A percentile compares a stretch with the other conserved stretches of the same genome.
Evolutionary conservation across 2,888 invertebrate genomes (phyloP).

Genomic region (Ligdia adustata): DNA sequence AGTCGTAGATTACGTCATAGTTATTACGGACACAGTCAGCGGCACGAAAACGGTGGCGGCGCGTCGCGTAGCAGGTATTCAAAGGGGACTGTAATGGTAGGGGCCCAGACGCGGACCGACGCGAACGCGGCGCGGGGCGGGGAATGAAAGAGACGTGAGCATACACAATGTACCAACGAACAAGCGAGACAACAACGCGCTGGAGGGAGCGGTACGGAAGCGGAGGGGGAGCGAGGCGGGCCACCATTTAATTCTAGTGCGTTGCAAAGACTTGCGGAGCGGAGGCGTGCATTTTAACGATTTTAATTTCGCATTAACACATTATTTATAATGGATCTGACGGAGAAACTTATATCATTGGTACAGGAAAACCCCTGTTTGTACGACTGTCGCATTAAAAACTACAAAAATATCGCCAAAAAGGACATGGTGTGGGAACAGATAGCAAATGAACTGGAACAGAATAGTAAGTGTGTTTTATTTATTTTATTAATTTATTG

Average conservation of each 20-base stretch:
- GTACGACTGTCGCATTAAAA: slow-evolving; percentile 9
- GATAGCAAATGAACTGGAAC: slow-evolving; percentile 18
- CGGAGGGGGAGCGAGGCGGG: slow-evolving; percentile 9
- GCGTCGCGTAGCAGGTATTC: slow-evolving; percentile 5
- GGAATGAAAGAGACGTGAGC: background rate
- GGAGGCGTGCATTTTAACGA: slow-evolving; percentile 4
- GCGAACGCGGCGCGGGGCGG: slow-evolving; percentile 8
- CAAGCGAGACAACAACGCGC: background rate
- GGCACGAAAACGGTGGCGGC: background rate
- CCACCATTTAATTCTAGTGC: background rate
- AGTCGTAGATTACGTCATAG: background rate
- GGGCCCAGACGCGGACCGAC: background rate
- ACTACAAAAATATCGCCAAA: slow-evolving; percentile 4
- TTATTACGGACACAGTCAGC: slow-evolving; percentile 1
- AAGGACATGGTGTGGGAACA: slow-evolving; percentile 11
- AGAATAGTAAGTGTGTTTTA: slow-evolving; percentile 9
- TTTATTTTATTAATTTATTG: background rate
- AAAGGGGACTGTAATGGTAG: background rate
- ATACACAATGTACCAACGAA: background rate
- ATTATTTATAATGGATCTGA: slow-evolving; percentile 3
- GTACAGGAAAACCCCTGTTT: slow-evolving; percentile 16
- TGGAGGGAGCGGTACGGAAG: slow-evolving; percentile 1
- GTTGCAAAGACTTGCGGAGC: slow-evolving; percentile 7
- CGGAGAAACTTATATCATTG: slow-evolving; percentile 8
- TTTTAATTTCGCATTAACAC: too few species aligned